A percentile compares a stretch with the other conserved stretches of the same genome.
These are phyloP conservation scores for Fregata magnificens DNA, from an alignment of 2,113 vertebrate species.

Conservation along the genomic window DNA sequence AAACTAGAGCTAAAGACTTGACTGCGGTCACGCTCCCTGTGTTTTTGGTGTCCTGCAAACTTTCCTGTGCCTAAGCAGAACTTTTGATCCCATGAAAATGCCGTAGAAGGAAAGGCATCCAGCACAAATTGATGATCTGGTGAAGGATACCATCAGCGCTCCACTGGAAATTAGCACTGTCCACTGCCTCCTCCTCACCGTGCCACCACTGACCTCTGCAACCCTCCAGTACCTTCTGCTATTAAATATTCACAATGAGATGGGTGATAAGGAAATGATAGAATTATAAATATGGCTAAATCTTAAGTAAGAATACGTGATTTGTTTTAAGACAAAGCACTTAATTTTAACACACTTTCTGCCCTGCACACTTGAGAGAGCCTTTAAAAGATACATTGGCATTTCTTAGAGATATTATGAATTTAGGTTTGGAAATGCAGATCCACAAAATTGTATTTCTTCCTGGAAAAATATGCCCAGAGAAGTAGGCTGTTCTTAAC, in stretches of 20 bases:
- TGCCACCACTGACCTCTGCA: background rate
- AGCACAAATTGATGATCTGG: background rate
- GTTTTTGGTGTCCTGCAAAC: conserved; percentile 23
- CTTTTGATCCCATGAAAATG: conserved; percentile 51
- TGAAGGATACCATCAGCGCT: background rate
- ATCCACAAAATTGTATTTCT: background rate
- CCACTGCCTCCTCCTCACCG: background rate
- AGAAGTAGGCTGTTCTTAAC: background rate
- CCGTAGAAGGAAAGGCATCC: conserved; percentile 25
- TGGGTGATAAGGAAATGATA: background rate
- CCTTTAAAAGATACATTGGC: background rate
- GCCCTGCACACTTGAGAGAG: background rate
- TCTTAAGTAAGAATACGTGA: background rate
- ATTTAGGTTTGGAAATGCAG: background rate
- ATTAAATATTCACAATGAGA: background rate
- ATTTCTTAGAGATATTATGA: background rate
- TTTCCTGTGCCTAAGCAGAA: conserved; percentile 40
- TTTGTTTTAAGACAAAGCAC: background rate
- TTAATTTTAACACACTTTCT: fast-evolving
- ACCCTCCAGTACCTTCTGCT: background rate
- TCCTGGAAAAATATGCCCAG: background rate
- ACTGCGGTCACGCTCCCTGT: conserved; percentile 3
- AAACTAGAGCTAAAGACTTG: background rate
- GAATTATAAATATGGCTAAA: background rate
- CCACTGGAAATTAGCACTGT: background rate